Percentiles rank a stretch among this genome's conserved stretches.
These are phyloP conservation scores for Sparus aurata DNA, from an alignment of 2,797 vertebrate species.

Conservation along the genomic window DNA sequence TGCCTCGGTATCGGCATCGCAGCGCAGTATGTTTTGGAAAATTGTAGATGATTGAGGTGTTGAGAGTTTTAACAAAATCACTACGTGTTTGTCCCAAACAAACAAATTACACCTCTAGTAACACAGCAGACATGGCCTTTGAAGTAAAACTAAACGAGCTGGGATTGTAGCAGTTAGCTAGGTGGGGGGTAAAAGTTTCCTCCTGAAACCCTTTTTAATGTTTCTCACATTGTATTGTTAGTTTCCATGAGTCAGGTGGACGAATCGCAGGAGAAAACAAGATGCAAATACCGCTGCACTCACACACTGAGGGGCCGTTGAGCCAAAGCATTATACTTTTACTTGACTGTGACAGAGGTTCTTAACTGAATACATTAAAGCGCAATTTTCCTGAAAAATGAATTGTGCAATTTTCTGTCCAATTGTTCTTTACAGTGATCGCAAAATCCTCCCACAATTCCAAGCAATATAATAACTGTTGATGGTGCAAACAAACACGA, in stretches of 20 bases:
- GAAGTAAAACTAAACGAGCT: slow-evolving; percentile 1
- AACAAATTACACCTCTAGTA: background rate
- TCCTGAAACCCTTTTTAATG: background rate
- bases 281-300: slow-evolving; percentile 1
- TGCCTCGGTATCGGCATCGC: background rate
- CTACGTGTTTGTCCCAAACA: slow-evolving; percentile 29
- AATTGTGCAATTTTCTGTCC: slow-evolving; percentile 13
- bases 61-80: slow-evolving; percentile 28
- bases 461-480: too few relatives aligned
- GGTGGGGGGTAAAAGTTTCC: background rate
- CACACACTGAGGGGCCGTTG: background rate
- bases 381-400: background rate
- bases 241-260: background rate
- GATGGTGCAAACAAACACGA: too few relatives aligned
- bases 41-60: slow-evolving; percentile 35
- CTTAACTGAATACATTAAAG: slow-evolving; percentile 1
- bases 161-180: background rate
- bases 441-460: too few relatives aligned
- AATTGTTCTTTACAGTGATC: too few relatives aligned
- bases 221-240: background rate
- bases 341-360: background rate
- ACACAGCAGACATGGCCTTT: background rate
- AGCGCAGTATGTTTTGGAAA: slow-evolving; percentile 28
- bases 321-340: background rate
- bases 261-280: slow-evolving; percentile 1